Evolutionary conservation across 2,113 vertebrate genomes (phyloP), one percentile per base, ranked within the genome.

Genomic region (Elephas maximus): DNA sequence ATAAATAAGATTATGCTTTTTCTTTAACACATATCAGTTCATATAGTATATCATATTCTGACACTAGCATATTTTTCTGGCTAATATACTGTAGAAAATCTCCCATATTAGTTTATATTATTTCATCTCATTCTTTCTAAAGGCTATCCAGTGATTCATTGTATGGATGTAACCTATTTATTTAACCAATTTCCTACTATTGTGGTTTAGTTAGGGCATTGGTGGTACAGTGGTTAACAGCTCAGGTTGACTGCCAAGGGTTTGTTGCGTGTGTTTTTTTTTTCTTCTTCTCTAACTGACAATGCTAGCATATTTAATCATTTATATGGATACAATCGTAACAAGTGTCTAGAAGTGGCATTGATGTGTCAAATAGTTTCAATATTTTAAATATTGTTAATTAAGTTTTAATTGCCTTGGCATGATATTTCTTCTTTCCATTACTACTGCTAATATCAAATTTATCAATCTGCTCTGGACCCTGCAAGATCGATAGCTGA

Each of bases 41-140:
- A 74, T 45, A 21, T 2, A 28, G 0, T 28, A 41, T 74, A 62
- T 48, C 12, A 89, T 90, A 67, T 60, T 57, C 37, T 94, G 20
- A 76, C 0, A 83, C 5, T 12, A 92, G 28, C 10, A 45, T 45
- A 45, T 63, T 95, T 92, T 90, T 30, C 24, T 69, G 44, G 3
- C 3, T 69, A 85, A 91, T 81, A 73, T 28, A 77, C 17, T 77
- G 4, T 33, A 82, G 10, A 48, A 45, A 45, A 6, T 51, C 81
- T 93, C n/a, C 5, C 48, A 74, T 57, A 48, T 83, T 67, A 92
- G 83, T 77, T 83, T 85, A 28, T 33, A 71, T 62, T 78, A 91
- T 74, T 93, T 95, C 53, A 73, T 6, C 0, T 69, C 1, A 90
- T 45, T 79, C 14, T 92, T 94, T 67, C 26, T 74, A 88, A 84